Evolutionary conservation across 1,140 invertebrate genomes (phyloP), one percentile per base, ranked within the genome.

Genomic region (Drosophila suzukii): DNA sequence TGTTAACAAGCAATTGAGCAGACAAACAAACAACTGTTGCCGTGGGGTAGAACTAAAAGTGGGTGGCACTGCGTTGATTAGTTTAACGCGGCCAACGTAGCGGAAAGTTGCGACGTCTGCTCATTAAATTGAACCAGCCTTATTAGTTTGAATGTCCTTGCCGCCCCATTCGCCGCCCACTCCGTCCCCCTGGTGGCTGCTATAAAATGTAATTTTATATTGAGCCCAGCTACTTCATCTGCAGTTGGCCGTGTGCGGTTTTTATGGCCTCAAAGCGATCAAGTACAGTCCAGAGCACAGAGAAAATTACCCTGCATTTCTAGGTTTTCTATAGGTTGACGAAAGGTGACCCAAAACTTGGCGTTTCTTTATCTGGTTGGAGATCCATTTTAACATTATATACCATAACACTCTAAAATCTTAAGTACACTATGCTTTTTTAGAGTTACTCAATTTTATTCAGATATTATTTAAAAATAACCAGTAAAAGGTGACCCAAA

Each of bases 1-100:
- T 89, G 84, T 89, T 89, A 89, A 89, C 84, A 89, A 89, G 84
- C 85, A 89, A 89, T 89, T 89, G 84, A 89, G 84, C 84, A 89
- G 77, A 90, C 84, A 84, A 89, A 85, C 84, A 89, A 89, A 89
- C 85, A 84, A 84, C 74, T 84, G 76, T 89, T 77, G 75, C 65
- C 39, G 59, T 39, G 2, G 27, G 51, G 38, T 17, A 17, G 15
- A 30, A 27, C 32, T 27, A 20, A 38, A 13, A 30, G 20, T 30
- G 12, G 38, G 53, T 12, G 32, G 39, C n/a, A n/a, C 61, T 66
- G 65, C 80, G 81, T 89, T 89, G 84, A 89, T 89, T 89, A 89
- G 84, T 89, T 89, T 90, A 89, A 88, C 84, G 84, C 84, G 77
- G 49, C 68, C 77, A 88, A 88, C 84, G 80, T 90, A 74, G 85